A percentile compares a stretch with the other conserved stretches of the same genome.
phyloP scores from a whole-genome alignment of 2,888 invertebrate genomes.

The Cosmopolites sordidus region DNA sequence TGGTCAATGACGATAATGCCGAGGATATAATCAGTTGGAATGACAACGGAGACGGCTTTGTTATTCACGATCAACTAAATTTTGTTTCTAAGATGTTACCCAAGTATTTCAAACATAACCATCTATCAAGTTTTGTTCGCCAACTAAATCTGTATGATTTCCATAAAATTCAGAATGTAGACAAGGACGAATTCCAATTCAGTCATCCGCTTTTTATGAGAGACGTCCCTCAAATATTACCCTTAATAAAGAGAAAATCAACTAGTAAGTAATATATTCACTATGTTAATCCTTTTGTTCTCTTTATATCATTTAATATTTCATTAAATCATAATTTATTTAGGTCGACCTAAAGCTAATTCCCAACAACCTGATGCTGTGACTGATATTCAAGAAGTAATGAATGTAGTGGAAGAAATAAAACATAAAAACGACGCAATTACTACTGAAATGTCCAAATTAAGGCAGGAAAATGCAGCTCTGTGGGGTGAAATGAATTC shows the following conservation, averaged over 20 bases:
- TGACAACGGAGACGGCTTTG: constrained; percentile 73
- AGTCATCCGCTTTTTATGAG: constrained; percentile 85
- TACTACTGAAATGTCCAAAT: constrained; percentile 29
- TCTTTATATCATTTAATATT: too few species aligned
- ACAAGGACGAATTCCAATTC: constrained; percentile 88
- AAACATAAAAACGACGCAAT: constrained; percentile 31
- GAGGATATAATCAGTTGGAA: constrained; percentile 36
- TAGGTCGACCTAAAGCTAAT: constrained; percentile 6
- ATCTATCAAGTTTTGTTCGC: constrained; percentile 94
- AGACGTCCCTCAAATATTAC: constrained; percentile 76
- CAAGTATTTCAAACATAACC: constrained; percentile 94
- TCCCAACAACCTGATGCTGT: background rate
- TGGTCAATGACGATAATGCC: constrained; percentile 33
- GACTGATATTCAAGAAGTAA: constrained; percentile 23
- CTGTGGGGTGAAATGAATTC: constrained; percentile 35
- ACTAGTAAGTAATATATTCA: constrained; percentile 5
- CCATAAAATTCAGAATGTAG: constrained; percentile 86
- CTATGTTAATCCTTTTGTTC: background rate
- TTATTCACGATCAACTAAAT: constrained; percentile 84
- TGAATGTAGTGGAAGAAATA: constrained; percentile 29
- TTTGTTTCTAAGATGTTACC: constrained; percentile 89
- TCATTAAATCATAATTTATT: background rate
- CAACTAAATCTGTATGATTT: constrained; percentile 99
- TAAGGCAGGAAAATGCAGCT: constrained; percentile 35
- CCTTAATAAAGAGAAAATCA: constrained; percentile 69